Evolutionary conservation across 2,888 invertebrate species (phyloP).

Genomic region (Autographa gamma): DNA sequence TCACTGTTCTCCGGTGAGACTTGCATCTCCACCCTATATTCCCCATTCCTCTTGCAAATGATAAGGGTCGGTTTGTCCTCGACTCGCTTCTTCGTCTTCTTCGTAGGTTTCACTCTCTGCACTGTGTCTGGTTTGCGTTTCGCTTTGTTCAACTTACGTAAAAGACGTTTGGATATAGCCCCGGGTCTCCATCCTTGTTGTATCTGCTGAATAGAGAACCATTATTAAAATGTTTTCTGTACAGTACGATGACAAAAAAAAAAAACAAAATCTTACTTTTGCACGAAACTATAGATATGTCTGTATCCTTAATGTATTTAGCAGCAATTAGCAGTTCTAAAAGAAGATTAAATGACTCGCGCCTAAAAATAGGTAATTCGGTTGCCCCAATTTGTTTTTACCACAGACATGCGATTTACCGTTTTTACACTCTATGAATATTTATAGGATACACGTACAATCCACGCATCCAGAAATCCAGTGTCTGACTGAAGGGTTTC

Average conservation of each 20-base stretch:
- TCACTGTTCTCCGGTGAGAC: conserved; percentile 58
- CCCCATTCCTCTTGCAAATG: conserved; percentile 75
- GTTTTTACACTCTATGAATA: not conserved
- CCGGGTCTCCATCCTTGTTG: conserved; percentile 81
- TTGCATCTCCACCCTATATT: conserved; percentile 79
- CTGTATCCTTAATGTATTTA: too few relatives aligned
- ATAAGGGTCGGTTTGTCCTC: conserved; percentile 76
- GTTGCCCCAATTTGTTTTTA: too few relatives aligned
- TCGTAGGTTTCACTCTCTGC: conserved; percentile 58
- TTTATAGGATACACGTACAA: not conserved
- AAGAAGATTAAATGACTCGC: too few relatives aligned
- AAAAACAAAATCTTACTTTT: conserved; percentile 27
- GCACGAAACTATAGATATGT: not conserved
- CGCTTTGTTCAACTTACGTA: conserved; percentile 72
- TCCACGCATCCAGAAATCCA: too few relatives aligned
- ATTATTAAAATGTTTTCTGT: not conserved
- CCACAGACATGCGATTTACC: too few relatives aligned
- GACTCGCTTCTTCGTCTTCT: conserved; percentile 68
- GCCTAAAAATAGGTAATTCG: too few relatives aligned
- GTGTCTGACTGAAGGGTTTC: too few relatives aligned
- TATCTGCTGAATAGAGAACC: conserved; percentile 59
- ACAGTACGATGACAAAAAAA: not conserved
- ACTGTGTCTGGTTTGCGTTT: conserved; percentile 62
- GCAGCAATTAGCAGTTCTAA: too few relatives aligned
- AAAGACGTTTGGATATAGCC: conserved; percentile 77